Evolutionary conservation across 2,797 vertebrate species (phyloP).

Genomic region (Sebastes diaconus): DNA sequence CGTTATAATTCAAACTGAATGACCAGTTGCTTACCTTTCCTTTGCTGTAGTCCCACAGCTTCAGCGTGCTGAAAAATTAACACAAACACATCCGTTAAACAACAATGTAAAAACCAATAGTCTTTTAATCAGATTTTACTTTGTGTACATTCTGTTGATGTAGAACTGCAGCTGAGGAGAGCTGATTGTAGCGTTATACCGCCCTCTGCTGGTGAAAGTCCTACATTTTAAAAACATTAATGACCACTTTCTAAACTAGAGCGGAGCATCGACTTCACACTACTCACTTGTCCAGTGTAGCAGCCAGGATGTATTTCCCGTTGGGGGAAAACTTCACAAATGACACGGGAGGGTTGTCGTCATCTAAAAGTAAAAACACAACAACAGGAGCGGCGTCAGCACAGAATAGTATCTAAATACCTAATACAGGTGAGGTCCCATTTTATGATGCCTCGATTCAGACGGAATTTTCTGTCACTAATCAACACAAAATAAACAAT

Average conservation of each 20-base stretch:
- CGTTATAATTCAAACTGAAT: background rate
- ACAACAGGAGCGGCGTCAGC: background rate
- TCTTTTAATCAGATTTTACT: background rate
- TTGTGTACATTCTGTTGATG: background rate
- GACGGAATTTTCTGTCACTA: background rate
- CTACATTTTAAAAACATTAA: background rate
- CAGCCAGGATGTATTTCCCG: slow-evolving; percentile 98
- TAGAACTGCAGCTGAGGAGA: background rate
- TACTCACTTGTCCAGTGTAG: slow-evolving; percentile 97
- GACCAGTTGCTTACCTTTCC: slow-evolving; percentile 87
- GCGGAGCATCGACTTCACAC: background rate
- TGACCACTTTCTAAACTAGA: too few species aligned
- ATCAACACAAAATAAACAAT: background rate
- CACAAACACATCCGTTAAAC: background rate
- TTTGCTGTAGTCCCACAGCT: slow-evolving; percentile 99
- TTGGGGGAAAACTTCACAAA: slow-evolving; percentile 99
- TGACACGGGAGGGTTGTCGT: slow-evolving; percentile 98
- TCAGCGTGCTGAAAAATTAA: slow-evolving; percentile 88
- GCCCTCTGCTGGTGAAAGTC: slow-evolving; percentile 56
- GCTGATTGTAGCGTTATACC: background rate
- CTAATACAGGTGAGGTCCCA: too few species aligned
- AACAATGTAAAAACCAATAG: background rate
- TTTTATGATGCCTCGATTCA: background rate
- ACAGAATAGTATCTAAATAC: accelerated
- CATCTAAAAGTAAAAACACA: slow-evolving; percentile 79